A percentile compares a stretch with the other conserved stretches of the same genome.
These are phyloP conservation scores for Apistogramma diplotaenia DNA, from an alignment of 2,113 vertebrate genomes.

Conservation along the genomic window DNA sequence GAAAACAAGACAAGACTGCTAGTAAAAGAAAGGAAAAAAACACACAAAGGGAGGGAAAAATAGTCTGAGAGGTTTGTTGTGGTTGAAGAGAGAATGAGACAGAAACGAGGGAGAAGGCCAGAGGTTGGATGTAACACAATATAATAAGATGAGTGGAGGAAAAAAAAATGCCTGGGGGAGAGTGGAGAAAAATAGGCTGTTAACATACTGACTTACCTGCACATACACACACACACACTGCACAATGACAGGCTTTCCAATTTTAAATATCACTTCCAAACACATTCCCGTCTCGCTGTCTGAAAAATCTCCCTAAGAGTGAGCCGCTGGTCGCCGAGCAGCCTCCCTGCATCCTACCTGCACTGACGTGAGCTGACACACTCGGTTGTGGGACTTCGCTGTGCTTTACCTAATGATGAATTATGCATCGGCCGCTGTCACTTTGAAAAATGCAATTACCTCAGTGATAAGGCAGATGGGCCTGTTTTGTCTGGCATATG, in stretches of 20 bases:
- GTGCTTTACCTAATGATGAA: slow-evolving; percentile 74
- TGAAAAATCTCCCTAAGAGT: slow-evolving; percentile 23
- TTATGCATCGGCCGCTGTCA: slow-evolving; percentile 75
- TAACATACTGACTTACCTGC: slow-evolving; percentile 54
- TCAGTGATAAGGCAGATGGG: slow-evolving; percentile 75
- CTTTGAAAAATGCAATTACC: slow-evolving; percentile 74
- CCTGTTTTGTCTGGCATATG: slow-evolving; percentile 77
- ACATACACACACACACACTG: not conserved
- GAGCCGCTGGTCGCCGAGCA: slow-evolving; percentile 35
- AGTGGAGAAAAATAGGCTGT: slow-evolving; percentile 45
- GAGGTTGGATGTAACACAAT: slow-evolving; percentile 41
- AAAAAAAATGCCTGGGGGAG: slow-evolving; percentile 21
- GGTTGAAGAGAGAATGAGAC: slow-evolving; percentile 13
- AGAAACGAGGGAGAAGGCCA: slow-evolving; percentile 19
- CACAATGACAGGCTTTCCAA: slow-evolving; percentile 33
- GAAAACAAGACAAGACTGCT: slow-evolving; percentile 37
- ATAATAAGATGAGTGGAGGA: slow-evolving; percentile 51
- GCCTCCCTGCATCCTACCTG: slow-evolving; percentile 37
- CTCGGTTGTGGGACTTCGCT: slow-evolving; percentile 44
- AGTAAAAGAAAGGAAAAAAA: not conserved
- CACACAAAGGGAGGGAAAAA: not conserved
- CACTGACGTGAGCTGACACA: slow-evolving; percentile 48
- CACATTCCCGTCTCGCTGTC: slow-evolving; percentile 26
- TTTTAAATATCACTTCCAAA: slow-evolving; percentile 61
- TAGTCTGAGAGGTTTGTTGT: not conserved